Conservation (phyloP, 1,140 invertebrate species). For the Drosophila mayri region DNA sequence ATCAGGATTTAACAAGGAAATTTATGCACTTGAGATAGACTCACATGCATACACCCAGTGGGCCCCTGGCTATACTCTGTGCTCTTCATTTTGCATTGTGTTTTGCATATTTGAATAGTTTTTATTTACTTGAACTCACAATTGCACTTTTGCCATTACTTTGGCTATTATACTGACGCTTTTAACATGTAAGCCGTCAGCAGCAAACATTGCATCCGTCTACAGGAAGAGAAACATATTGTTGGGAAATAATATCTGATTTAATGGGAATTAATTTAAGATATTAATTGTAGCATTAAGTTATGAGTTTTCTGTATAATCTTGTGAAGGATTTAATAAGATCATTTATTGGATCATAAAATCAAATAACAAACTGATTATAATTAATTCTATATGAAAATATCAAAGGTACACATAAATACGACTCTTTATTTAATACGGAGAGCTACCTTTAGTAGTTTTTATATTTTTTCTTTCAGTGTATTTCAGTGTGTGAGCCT, state of each 20-base stretch:
- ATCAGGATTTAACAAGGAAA: conserved; percentile 80
- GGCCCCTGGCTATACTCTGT: conserved; percentile 21
- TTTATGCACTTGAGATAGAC: conserved; percentile 73
- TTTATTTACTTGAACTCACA: conserved; percentile 84
- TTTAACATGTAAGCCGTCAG: conserved; percentile 70
- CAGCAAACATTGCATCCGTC: conserved; percentile 49
- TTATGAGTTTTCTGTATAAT: neutral
- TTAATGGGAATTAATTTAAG: neutral
- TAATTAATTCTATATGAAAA: too few species aligned
- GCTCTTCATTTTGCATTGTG: conserved; percentile 75
- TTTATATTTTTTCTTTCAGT: neutral
- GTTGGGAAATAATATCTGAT: neutral
- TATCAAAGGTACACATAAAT: too few species aligned
- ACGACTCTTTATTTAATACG: neutral
- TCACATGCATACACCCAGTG: conserved; percentile 14
- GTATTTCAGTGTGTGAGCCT: conserved; percentile 11
- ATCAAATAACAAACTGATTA: too few species aligned
- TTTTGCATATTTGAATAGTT: conserved; percentile 83
- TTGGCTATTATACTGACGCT: conserved; percentile 82
- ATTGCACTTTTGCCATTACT: conserved; percentile 84
- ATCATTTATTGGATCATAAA: too few species aligned
- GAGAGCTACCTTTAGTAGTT: neutral
- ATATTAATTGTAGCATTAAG: neutral
- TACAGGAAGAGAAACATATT: conserved; percentile 1
- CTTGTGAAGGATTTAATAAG: too few species aligned